Evolutionary conservation across 2,113 vertebrate genomes (phyloP).

Genomic region (Thomomys bottae): DNA sequence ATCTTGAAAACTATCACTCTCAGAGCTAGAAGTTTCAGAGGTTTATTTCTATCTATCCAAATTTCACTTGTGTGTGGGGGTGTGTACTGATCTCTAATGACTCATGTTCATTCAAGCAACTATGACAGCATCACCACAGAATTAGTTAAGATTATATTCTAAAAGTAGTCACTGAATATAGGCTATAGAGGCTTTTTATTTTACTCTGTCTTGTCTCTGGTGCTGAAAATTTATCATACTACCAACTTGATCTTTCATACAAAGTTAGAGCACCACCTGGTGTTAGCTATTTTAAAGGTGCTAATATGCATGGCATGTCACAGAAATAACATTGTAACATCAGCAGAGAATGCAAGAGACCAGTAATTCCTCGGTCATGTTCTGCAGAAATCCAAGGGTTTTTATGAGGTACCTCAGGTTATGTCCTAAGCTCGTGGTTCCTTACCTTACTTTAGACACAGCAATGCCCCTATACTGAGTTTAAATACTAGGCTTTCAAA

Average conservation of each 20-base stretch:
- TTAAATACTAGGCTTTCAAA: conserved; percentile 15
- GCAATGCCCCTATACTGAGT: background rate
- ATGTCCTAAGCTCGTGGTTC: background rate
- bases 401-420: background rate
- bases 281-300: conserved; percentile 55
- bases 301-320: background rate
- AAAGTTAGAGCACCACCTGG: conserved; percentile 81
- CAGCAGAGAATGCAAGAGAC: background rate
- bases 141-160: conserved; percentile 1
- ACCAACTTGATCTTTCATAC: background rate
- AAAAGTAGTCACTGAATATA: background rate
- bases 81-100: background rate
- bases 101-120: background rate
- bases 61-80: background rate
- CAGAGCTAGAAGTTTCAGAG: conserved; percentile 6
- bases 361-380: background rate
- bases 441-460: background rate
- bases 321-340: background rate
- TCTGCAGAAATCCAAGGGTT: background rate
- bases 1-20: background rate
- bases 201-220: conserved; percentile 24
- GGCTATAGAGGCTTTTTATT: background rate
- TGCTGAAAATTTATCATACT: background rate
- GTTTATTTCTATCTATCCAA: background rate
- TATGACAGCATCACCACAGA: background rate